Evolutionary conservation across 1,140 invertebrate genomes (phyloP).

Genomic region (Drosophila mojavensis): DNA sequence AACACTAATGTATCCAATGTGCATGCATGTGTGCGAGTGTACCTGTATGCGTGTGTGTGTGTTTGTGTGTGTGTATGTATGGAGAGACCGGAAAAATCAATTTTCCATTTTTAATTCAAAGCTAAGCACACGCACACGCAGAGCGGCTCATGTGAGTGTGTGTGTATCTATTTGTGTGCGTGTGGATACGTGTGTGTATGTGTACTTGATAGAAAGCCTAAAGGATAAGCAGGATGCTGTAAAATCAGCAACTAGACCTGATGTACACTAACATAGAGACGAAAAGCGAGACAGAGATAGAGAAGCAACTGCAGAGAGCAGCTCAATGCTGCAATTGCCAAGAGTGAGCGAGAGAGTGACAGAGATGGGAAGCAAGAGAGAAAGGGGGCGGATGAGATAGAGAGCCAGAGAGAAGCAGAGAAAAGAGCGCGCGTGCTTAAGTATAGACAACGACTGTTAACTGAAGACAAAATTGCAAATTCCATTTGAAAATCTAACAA

Average conservation of each 20-base stretch:
- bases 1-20: constrained; percentile 9
- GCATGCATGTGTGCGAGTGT: constrained; percentile 5
- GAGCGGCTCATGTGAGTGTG: background rate
- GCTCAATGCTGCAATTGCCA: background rate
- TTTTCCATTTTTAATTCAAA: constrained; percentile 84
- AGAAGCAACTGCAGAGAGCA: background rate
- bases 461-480: constrained; percentile 22
- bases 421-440: background rate
- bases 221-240: constrained; percentile 80
- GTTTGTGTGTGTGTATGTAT: constrained; percentile 50
- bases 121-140: constrained; percentile 51
- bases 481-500: background rate
- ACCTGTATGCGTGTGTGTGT: constrained; percentile 47
- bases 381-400: background rate
- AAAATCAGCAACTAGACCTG: constrained; percentile 52
- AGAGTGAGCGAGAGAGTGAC: background rate
- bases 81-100: constrained; percentile 81
- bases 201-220: constrained; percentile 51
- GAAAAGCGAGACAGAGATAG: constrained; percentile 14
- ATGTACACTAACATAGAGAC: background rate
- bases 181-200: constrained; percentile 20
- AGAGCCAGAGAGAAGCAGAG: background rate
- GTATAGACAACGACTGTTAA: constrained; percentile 67
- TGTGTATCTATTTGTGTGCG: background rate
- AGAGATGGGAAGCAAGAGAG: background rate